A percentile compares a stretch with the other conserved stretches of the same genome.
These are phyloP conservation scores for Megaceryle maxima DNA, from an alignment of 2,113 vertebrate genomes.

Conservation along the genomic window DNA sequence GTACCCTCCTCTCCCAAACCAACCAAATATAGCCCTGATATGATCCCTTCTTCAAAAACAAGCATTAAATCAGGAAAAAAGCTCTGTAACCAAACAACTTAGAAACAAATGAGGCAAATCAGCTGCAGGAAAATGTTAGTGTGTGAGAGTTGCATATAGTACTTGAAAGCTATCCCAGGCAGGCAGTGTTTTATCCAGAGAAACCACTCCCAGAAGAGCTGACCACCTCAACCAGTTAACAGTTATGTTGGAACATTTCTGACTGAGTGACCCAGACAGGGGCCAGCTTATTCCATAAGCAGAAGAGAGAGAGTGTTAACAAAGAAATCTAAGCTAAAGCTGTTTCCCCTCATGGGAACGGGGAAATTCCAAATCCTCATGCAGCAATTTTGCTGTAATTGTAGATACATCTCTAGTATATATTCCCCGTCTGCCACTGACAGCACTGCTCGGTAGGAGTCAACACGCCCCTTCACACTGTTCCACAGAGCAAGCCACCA, in stretches of 20 bases:
- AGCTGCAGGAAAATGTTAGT: not conserved
- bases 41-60: fast-evolving
- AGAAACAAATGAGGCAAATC: not conserved
- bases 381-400: not conserved
- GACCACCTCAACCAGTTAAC: too few relatives aligned
- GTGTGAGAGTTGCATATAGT: not conserved
- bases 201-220: too few relatives aligned
- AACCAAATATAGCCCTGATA: not conserved
- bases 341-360: too few relatives aligned
- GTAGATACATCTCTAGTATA: too few relatives aligned
- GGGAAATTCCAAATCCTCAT: not conserved
- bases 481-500: not conserved
- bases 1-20: not conserved
- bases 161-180: not conserved
- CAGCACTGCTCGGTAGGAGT: not conserved
- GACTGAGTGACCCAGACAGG: too few relatives aligned
- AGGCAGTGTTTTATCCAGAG: fast-evolving
- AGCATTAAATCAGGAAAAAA: not conserved
- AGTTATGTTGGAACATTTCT: too few relatives aligned
- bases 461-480: too few relatives aligned
- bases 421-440: not conserved
- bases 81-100: not conserved
- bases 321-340: too few relatives aligned
- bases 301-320: too few relatives aligned
- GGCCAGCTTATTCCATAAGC: too few relatives aligned